phyloP scores from a whole-genome alignment of 2,888 invertebrate species.

The Petrolisthes cinctipes region DNA sequence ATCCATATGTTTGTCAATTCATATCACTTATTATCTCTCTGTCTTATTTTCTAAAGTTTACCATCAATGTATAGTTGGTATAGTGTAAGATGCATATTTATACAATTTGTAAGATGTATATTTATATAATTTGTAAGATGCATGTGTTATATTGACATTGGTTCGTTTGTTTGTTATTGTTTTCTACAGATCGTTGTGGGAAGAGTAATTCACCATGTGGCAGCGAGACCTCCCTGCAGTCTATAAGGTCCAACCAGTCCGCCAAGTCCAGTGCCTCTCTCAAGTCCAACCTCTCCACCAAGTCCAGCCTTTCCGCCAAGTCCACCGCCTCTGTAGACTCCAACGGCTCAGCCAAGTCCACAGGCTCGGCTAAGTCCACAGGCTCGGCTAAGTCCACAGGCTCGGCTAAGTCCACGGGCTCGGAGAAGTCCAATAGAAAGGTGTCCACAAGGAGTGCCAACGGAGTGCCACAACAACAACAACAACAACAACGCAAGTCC shows the following conservation, averaged over 20 bases:
- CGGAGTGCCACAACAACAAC: background rate
- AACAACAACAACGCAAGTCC: background rate
- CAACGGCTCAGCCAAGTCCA: constrained; percentile 52
- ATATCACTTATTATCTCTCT: too few relatives aligned
- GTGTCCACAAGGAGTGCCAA: background rate
- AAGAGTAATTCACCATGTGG: constrained; percentile 54
- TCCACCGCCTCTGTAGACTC: constrained; percentile 40
- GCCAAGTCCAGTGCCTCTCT: constrained; percentile 54
- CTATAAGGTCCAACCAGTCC: constrained; percentile 44
- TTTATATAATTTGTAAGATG: background rate
- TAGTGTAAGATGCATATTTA: too few relatives aligned
- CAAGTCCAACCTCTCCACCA: constrained; percentile 51
- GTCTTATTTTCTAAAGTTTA: too few relatives aligned
- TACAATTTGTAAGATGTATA: background rate
- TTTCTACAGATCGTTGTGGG: background rate
- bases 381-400: background rate
- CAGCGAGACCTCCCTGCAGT: constrained; percentile 63
- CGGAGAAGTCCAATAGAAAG: background rate
- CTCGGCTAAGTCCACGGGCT: background rate
- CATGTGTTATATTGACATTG: too few relatives aligned
- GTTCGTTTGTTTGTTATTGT: background rate
- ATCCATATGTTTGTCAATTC: too few relatives aligned
- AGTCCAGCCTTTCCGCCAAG: constrained; percentile 33
- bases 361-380: constrained; percentile 38
- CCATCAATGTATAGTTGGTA: too few relatives aligned